These are phyloP conservation scores for Rhinogobius similis DNA, from an alignment of 2,113 vertebrate genomes.

Conservation along the genomic window DNA sequence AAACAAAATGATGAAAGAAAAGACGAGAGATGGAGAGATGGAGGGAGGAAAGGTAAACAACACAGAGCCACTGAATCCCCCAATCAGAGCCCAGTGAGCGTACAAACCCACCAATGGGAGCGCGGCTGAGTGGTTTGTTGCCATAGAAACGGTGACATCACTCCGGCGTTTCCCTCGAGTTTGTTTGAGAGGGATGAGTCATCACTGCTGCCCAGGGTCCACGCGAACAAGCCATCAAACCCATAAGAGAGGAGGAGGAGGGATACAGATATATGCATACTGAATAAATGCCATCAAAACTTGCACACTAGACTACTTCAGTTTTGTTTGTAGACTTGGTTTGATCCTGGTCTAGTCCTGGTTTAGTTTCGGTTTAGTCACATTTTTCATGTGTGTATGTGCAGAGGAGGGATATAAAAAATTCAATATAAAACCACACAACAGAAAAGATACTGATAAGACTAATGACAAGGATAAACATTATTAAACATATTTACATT, in stretches of 20 bases:
- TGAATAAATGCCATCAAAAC: too few relatives aligned
- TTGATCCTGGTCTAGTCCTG: too few relatives aligned
- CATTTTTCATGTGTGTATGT: too few relatives aligned
- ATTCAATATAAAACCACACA: too few relatives aligned
- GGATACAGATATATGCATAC: neutral
- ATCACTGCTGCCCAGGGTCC: constrained; percentile 31
- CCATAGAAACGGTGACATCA: constrained; percentile 76
- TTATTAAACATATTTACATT: too few relatives aligned
- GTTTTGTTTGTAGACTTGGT: too few relatives aligned
- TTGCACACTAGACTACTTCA: too few relatives aligned
- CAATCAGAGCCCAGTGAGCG: constrained; percentile 39
- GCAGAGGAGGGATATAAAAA: too few relatives aligned
- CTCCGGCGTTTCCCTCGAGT: constrained; percentile 51
- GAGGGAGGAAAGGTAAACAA: constrained; percentile 59
- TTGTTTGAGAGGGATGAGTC: constrained; percentile 65
- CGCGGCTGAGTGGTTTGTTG: constrained; percentile 20
- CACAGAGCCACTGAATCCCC: constrained; percentile 50
- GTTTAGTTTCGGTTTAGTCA: too few relatives aligned
- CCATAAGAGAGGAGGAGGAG: neutral
- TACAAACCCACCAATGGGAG: constrained; percentile 46
- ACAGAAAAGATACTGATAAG: too few relatives aligned
- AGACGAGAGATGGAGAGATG: neutral
- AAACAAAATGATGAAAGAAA: neutral
- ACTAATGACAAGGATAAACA: too few relatives aligned
- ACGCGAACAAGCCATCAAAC: neutral